These are phyloP conservation scores for Marasmarcha lunaedactyla DNA, from an alignment of 2,888 invertebrate genomes.

Conservation along the genomic window DNA sequence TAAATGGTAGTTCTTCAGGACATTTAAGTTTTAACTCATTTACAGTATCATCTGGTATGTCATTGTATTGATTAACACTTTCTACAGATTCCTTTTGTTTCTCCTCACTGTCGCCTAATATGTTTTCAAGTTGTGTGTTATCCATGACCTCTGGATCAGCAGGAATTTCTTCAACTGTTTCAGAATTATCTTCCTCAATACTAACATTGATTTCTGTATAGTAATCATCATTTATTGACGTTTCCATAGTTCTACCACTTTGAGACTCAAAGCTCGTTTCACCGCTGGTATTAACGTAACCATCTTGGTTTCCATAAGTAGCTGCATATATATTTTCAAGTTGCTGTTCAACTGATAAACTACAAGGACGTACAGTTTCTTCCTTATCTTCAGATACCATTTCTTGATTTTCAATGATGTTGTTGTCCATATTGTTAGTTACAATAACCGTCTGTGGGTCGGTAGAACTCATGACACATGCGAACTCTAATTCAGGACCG, in stretches of 20 bases:
- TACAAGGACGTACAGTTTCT: background rate
- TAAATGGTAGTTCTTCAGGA: slow-evolving; percentile 23
- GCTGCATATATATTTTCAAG: background rate
- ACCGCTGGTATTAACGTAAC: background rate
- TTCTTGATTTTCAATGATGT: background rate
- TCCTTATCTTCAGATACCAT: background rate
- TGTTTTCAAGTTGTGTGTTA: background rate
- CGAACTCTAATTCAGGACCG: slow-evolving; percentile 61
- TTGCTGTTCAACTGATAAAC: background rate
- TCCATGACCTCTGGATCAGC: background rate
- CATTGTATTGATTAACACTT: slow-evolving; percentile 36
- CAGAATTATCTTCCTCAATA: background rate
- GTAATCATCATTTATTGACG: too few relatives aligned
- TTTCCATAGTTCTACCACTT: too few relatives aligned
- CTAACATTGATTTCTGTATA: background rate
- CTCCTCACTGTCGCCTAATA: background rate
- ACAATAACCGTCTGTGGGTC: background rate
- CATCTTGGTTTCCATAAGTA: background rate
- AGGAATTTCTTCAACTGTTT: background rate
- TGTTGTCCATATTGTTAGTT: background rate
- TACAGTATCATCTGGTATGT: slow-evolving; percentile 2
- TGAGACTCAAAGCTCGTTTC: background rate
- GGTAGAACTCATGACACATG: slow-evolving; percentile 30
- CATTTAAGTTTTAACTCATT: background rate
- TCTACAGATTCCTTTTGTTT: slow-evolving; percentile 31